Evolutionary conservation across 2,113 vertebrate genomes (phyloP), one percentile per base, ranked within the genome.

Genomic region (Callocephalon fimbriatum): DNA sequence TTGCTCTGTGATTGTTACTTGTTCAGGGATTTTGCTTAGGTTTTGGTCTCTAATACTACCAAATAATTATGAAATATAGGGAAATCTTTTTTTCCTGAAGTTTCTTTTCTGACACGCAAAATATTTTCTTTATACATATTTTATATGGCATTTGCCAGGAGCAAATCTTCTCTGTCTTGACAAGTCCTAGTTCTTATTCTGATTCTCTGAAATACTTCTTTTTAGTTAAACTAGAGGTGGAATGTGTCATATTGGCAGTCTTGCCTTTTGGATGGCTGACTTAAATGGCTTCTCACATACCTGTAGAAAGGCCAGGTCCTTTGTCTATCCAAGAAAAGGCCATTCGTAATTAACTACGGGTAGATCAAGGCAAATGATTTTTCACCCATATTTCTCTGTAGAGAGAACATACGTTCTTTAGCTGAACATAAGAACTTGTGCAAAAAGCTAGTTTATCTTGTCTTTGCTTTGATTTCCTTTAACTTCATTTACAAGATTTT

Each of bases 51-150:
- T 79, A 70, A 37, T 61, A 25, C 23, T 74, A 12, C 31, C 5
- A 61, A 45, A 48, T 66, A 61, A 29, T 16, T 87, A 26, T 10
- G 51, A 73, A 66, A 14, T 38, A 15, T 1, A 42, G 35, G 35
- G 7, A 50, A 72, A 2, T 18, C 35, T 27, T 4, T 2, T 58
- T 38, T 4, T 2, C 3, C 12, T 17, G 2, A 67, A 71, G 14
- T 51, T 66, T 80, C 2, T 76, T 76, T 48, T 58, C 7, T 40
- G 72, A 42, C 21, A 19, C 0, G 1, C 31, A 62, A 37, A 81
- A 63, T 3, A 8, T 21, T 85, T 82, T 77, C 7, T 40, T 74
- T 58, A 9, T 70, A 20, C 5, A 6, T 74, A 4, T 3, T 1
- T 58, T 71, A 3, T 59, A 23, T 50, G 40, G 20, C 17, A 23